A percentile compares a stretch with the other conserved stretches of the same genome.
phyloP scores from a whole-genome alignment of 2,888 invertebrate genomes.

The Pyrgus malvae region DNA sequence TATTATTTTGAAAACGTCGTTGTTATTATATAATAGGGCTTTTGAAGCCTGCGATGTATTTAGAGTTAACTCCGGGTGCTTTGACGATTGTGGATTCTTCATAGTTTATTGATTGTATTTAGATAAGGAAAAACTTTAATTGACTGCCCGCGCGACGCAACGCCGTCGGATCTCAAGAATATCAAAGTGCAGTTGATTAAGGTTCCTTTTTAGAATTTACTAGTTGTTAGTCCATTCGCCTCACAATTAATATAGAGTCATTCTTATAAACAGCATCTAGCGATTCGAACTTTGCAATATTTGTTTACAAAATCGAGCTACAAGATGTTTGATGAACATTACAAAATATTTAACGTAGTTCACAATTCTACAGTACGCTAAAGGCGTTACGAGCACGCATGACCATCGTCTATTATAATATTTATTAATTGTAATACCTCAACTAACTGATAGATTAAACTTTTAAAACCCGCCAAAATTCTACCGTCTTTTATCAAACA shows the following conservation, averaged over 20 bases:
- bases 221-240: constrained; percentile 70
- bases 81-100: constrained; percentile 79
- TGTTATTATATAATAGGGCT: constrained; percentile 65
- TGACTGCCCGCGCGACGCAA: constrained; percentile 29
- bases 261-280: constrained; percentile 46
- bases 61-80: constrained; percentile 80
- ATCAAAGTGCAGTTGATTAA: constrained; percentile 53
- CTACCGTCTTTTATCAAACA: constrained; percentile 61
- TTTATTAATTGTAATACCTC: constrained; percentile 40
- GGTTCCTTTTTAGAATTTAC: constrained; percentile 70
- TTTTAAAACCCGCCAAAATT: constrained; percentile 40
- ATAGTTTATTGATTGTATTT: constrained; percentile 75
- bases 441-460: constrained; percentile 47
- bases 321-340: constrained; percentile 69
- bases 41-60: constrained; percentile 78
- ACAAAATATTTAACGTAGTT: constrained; percentile 31
- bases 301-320: constrained; percentile 48
- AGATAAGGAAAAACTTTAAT: constrained; percentile 45
- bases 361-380: constrained; percentile 31
- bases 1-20: constrained; percentile 76
- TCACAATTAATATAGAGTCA: constrained; percentile 61
- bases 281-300: constrained; percentile 49
- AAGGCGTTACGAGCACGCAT: constrained; percentile 41
- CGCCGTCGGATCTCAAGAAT: constrained; percentile 1
- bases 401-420: constrained; percentile 16